phyloP scores from a whole-genome alignment of 2,797 vertebrate genomes.

The Pseudochaenichthys georgianus region DNA sequence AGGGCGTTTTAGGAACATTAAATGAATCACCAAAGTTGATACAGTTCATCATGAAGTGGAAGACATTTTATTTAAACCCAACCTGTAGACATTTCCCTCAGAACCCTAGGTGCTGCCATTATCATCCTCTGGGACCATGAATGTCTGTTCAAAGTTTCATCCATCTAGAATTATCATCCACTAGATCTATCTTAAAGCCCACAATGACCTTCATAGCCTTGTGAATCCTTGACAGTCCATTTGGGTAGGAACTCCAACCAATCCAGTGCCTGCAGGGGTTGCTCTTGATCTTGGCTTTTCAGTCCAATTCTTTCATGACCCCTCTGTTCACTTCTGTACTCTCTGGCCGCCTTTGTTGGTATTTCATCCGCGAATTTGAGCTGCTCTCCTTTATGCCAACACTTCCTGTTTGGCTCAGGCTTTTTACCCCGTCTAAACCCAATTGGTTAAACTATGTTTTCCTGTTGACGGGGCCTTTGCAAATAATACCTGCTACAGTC shows the following conservation, averaged over 20 bases:
- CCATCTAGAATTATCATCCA: neutral
- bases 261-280: neutral
- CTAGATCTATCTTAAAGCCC: neutral
- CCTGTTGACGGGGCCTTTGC: neutral
- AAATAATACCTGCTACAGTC: neutral
- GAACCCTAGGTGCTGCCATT: neutral
- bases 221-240: neutral
- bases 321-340: neutral
- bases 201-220: neutral
- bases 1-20: neutral
- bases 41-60: neutral
- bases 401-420: neutral
- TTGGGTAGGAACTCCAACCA: neutral
- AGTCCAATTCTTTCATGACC: neutral
- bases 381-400: neutral
- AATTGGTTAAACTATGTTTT: neutral
- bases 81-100: neutral
- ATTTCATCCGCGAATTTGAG: neutral
- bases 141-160: neutral
- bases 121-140: neutral
- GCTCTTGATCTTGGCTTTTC: conserved; percentile 8
- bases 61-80: neutral
- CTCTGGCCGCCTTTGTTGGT: neutral
- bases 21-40: neutral
- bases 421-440: conserved; percentile 3